A percentile compares a stretch with the other conserved stretches of the same genome.
These are phyloP conservation scores for Erannis defoliaria DNA, from an alignment of 2,888 invertebrate species.

Conservation along the genomic window DNA sequence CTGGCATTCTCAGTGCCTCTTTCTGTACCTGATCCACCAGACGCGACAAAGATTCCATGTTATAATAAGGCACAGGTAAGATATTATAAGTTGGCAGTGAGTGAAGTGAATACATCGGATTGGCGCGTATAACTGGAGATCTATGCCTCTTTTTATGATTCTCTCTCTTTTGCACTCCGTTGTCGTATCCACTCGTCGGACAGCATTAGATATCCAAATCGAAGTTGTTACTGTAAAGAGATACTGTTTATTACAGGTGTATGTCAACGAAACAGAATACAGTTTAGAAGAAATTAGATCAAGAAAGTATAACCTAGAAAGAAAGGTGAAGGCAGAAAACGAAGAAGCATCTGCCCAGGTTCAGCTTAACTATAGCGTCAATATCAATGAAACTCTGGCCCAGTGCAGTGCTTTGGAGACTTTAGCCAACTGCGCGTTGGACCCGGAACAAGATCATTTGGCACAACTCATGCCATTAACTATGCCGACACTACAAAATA, in stretches of 20 bases:
- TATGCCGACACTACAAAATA: slow-evolving; percentile 78
- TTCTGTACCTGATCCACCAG: slow-evolving; percentile 88
- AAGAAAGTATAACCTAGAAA: slow-evolving; percentile 81
- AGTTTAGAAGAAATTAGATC: slow-evolving; percentile 93
- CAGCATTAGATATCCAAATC: too few relatives aligned
- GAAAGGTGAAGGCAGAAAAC: slow-evolving; percentile 65
- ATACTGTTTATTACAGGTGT: slow-evolving; percentile 63
- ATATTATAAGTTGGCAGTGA: background rate
- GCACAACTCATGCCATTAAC: slow-evolving; percentile 78
- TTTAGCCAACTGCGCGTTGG: slow-evolving; percentile 80
- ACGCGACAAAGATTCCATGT: slow-evolving; percentile 88
- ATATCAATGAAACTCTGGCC: slow-evolving; percentile 74
- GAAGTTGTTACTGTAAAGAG: background rate
- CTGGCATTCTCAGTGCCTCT: slow-evolving; percentile 85
- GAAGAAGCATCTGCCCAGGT: slow-evolving; percentile 55
- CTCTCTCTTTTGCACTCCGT: too few relatives aligned
- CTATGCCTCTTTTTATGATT: too few relatives aligned
- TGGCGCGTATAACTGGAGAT: too few relatives aligned
- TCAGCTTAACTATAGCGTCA: slow-evolving; percentile 64
- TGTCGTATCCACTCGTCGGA: too few relatives aligned
- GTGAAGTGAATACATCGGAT: too few relatives aligned
- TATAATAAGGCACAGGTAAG: slow-evolving; percentile 89
- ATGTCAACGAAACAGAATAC: slow-evolving; percentile 88
- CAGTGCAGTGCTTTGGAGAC: slow-evolving; percentile 83
- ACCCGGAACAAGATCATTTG: slow-evolving; percentile 79